These are phyloP conservation scores for Microchirus variegatus DNA, from an alignment of 2,797 vertebrate genomes.

Conservation along the genomic window DNA sequence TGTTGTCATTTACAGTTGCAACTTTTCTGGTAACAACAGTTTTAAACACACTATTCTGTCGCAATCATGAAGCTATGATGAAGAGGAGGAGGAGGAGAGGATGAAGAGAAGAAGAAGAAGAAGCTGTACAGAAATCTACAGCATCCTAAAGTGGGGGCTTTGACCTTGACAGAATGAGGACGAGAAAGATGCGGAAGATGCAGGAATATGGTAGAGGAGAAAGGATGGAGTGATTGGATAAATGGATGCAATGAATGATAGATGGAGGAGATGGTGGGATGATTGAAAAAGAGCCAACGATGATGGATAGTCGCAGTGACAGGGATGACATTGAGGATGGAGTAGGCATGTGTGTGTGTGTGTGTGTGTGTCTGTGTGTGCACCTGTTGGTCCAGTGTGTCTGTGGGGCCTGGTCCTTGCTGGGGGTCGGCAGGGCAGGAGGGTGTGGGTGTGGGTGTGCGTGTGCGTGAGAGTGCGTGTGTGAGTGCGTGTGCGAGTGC, in stretches of 20 bases:
- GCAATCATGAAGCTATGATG: constrained; percentile 19
- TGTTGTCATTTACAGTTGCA: constrained; percentile 8
- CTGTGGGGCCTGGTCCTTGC: constrained; percentile 92
- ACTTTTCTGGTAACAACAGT: background rate
- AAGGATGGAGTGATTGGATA: constrained; percentile 17
- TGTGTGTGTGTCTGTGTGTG: constrained; percentile 9
- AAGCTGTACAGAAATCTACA: constrained; percentile 38
- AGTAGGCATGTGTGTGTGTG: background rate
- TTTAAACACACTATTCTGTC: constrained; percentile 5
- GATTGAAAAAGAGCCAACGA: constrained; percentile 29
- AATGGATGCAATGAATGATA: constrained; percentile 44
- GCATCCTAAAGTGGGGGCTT: constrained; percentile 61
- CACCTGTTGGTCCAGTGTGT: constrained; percentile 99
- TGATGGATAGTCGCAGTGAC: constrained; percentile 27
- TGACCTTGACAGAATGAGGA: constrained; percentile 59
- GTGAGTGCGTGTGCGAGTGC: constrained; percentile 48
- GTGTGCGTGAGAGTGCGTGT: constrained; percentile 66
- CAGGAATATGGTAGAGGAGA: constrained; percentile 26
- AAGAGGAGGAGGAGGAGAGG: constrained; percentile 24
- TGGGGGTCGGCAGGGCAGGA: constrained; percentile 86
- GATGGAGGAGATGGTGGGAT: constrained; percentile 33
- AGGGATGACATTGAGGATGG: constrained; percentile 30
- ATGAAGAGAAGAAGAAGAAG: too few species aligned
- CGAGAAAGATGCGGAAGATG: constrained; percentile 35
- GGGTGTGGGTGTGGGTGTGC: constrained; percentile 63